Conservation (phyloP, 2,797 vertebrate genomes). For the Anabas testudineus region DNA sequence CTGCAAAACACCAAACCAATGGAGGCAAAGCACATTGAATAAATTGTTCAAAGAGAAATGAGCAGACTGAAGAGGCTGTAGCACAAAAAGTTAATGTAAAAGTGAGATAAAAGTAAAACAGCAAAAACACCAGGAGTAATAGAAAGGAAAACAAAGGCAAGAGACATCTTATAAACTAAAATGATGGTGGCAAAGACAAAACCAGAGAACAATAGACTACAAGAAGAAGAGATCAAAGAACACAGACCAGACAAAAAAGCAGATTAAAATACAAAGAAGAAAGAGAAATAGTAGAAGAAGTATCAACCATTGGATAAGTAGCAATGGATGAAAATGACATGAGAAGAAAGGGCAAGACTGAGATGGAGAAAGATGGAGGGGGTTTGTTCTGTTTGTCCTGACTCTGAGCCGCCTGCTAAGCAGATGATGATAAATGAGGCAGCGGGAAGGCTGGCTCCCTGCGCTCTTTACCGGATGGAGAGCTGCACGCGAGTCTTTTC, state of each 20-base stretch:
- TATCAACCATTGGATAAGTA: slow-evolving; percentile 41
- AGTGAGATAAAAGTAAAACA: slow-evolving; percentile 37
- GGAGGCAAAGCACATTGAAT: slow-evolving; percentile 44
- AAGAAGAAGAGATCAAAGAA: slow-evolving; percentile 38
- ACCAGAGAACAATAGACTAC: slow-evolving; percentile 16
- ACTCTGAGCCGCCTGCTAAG: slow-evolving; percentile 78
- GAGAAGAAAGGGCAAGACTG: slow-evolving; percentile 45
- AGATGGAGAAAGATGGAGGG: slow-evolving; percentile 59
- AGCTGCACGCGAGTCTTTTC: slow-evolving; percentile 78
- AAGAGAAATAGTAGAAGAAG: slow-evolving; percentile 28
- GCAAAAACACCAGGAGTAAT: slow-evolving; percentile 5
- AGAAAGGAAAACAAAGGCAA: slow-evolving; percentile 25
- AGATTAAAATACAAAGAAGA: slow-evolving; percentile 39
- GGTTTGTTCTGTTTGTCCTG: slow-evolving; percentile 81
- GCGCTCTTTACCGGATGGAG: slow-evolving; percentile 74
- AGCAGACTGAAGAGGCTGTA: slow-evolving; percentile 3
- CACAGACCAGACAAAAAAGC: slow-evolving; percentile 26
- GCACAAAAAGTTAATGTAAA: slow-evolving; percentile 30
- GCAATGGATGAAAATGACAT: slow-evolving; percentile 52
- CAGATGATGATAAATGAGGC: slow-evolving; percentile 88
- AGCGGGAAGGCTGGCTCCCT: slow-evolving; percentile 67
- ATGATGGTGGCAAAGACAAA: slow-evolving; percentile 49
- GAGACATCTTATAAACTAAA: slow-evolving; percentile 9
- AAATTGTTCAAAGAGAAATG: slow-evolving; percentile 45
- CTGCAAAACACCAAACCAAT: slow-evolving; percentile 52